phyloP scores from a whole-genome alignment of 2,797 vertebrate species.

The Phataginus tetradactyla region DNA sequence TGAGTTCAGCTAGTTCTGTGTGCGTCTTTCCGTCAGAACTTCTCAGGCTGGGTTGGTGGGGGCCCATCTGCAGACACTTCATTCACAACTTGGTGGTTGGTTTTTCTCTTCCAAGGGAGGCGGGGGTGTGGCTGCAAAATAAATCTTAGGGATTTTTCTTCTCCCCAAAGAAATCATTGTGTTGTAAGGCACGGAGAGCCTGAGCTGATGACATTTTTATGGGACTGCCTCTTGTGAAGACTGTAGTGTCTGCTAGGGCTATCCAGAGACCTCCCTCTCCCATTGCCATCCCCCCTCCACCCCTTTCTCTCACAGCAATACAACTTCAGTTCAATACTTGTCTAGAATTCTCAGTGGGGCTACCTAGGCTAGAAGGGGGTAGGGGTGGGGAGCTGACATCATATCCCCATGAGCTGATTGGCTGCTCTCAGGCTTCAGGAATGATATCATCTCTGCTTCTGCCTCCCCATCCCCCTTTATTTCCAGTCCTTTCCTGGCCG shows the following conservation, averaged over 20 bases:
- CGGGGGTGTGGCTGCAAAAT: constrained; percentile 83
- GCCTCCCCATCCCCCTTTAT: constrained; percentile 48
- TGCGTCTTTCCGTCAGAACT: background rate
- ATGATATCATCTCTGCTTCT: constrained; percentile 89
- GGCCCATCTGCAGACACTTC: constrained; percentile 79
- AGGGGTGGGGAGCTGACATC: constrained; percentile 89
- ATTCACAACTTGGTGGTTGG: constrained; percentile 78
- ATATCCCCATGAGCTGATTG: constrained; percentile 91
- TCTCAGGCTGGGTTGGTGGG: constrained; percentile 31
- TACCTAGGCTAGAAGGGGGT: constrained; percentile 88
- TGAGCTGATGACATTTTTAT: constrained; percentile 92
- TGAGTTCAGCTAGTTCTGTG: background rate
- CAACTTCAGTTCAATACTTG: constrained; percentile 91
- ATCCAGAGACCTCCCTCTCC: constrained; percentile 80
- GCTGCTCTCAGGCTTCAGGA: constrained; percentile 85
- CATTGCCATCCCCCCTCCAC: background rate
- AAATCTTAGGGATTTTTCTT: constrained; percentile 79
- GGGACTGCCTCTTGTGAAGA: constrained; percentile 87
- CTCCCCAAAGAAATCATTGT: constrained; percentile 81
- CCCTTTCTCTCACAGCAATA: constrained; percentile 85
- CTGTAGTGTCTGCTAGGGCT: constrained; percentile 90
- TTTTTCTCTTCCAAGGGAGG: constrained; percentile 68
- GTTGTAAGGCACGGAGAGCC: constrained; percentile 72
- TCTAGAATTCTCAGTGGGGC: constrained; percentile 93
- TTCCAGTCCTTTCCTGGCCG: constrained; percentile 67